These are phyloP conservation scores for Labia minor DNA, from an alignment of 2,888 invertebrate species.

Conservation along the genomic window DNA sequence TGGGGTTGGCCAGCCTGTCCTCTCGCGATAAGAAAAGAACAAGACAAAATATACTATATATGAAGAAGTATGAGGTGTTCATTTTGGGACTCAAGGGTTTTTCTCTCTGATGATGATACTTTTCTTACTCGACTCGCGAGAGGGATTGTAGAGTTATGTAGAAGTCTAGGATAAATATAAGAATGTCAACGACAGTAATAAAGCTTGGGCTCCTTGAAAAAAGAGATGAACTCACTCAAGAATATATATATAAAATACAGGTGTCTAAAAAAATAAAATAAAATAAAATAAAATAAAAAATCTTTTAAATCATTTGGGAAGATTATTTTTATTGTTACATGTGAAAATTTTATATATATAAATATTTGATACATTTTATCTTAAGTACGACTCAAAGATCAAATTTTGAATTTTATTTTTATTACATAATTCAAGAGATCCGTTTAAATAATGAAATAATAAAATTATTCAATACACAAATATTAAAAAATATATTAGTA, in stretches of 20 bases:
- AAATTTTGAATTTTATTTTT: too few species aligned
- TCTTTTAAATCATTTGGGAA: not conserved
- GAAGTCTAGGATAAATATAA: conserved; percentile 13
- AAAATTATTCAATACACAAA: too few species aligned
- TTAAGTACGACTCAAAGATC: too few species aligned
- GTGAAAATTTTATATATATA: too few species aligned
- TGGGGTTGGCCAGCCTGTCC: conserved; percentile 13
- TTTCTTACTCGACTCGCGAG: not conserved
- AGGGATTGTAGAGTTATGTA: not conserved
- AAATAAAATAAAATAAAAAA: not conserved
- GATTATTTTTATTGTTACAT: not conserved
- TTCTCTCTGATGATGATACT: not conserved
- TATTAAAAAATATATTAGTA: too few species aligned
- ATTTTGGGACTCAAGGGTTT: not conserved
- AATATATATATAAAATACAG: not conserved
- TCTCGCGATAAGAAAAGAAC: conserved; percentile 13
- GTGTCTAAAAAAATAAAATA: not conserved
- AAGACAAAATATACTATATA: conserved; percentile 7
- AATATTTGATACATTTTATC: too few species aligned
- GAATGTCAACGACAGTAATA: not conserved
- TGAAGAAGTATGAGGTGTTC: conserved; percentile 8
- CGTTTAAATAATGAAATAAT: too few species aligned
- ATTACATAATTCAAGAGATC: too few species aligned
- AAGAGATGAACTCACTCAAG: not conserved
- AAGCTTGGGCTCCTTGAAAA: not conserved